phyloP scores from a whole-genome alignment of 2,113 vertebrate genomes.

The Fregata magnificens region DNA sequence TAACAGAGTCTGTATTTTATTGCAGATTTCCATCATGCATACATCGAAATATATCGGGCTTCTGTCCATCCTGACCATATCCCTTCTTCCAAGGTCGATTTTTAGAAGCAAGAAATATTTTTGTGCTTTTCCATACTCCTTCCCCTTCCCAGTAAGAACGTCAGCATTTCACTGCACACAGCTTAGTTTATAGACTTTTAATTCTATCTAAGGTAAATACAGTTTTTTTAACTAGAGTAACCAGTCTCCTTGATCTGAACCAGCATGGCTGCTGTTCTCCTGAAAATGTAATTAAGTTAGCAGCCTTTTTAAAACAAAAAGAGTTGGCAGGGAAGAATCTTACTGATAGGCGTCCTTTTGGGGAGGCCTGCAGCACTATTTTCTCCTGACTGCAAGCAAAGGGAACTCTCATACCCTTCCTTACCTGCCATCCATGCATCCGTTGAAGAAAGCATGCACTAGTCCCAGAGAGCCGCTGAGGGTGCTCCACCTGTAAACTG shows the following conservation, averaged over 20 bases:
- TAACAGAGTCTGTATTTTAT: neutral
- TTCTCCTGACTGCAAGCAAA: neutral
- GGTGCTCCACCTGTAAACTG: neutral
- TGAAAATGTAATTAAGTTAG: neutral
- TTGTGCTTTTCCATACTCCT: neutral
- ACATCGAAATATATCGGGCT: neutral
- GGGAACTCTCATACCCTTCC: neutral
- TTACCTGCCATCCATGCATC: neutral
- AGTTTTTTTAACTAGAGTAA: neutral
- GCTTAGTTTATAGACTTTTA: neutral
- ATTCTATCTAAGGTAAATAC: neutral
- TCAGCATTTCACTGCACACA: neutral
- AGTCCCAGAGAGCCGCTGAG: neutral
- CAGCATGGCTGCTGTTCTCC: neutral
- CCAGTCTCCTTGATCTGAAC: neutral
- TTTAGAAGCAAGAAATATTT: neutral
- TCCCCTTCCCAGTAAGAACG: neutral
- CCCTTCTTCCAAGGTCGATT: neutral
- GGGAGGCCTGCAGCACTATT: neutral
- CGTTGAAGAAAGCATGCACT: neutral
- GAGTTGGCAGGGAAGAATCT: neutral
- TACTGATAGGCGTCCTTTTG: neutral
- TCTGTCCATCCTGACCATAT: neutral
- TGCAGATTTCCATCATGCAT: neutral
- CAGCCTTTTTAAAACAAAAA: neutral